phyloP scores from a whole-genome alignment of 2,797 vertebrate species.

The Phoxinus dragarum region DNA sequence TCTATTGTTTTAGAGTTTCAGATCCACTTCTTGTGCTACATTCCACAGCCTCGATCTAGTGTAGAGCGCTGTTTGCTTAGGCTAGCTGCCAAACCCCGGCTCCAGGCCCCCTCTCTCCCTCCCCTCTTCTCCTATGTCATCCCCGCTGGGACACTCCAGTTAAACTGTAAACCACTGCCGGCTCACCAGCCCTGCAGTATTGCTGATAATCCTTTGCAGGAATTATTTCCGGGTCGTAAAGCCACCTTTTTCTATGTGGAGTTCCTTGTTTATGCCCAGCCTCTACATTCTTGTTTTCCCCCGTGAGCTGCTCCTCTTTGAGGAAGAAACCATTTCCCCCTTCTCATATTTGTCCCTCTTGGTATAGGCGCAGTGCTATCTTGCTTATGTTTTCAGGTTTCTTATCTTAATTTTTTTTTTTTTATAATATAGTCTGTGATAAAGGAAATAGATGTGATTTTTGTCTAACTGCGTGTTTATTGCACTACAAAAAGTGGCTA shows the following conservation, averaged over 20 bases:
- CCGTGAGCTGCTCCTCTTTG: slow-evolving; percentile 2
- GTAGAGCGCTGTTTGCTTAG: slow-evolving; percentile 58
- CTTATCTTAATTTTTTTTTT: background rate
- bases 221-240: slow-evolving; percentile 82
- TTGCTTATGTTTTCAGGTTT: background rate
- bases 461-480: background rate
- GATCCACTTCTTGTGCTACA: slow-evolving; percentile 41
- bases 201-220: slow-evolving; percentile 74
- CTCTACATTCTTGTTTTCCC: slow-evolving; percentile 24
- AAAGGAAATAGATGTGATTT: background rate
- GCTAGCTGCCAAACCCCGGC: slow-evolving; percentile 53
- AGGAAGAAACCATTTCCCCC: slow-evolving; percentile 24
- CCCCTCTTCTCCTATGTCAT: slow-evolving; percentile 48
- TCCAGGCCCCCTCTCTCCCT: slow-evolving; percentile 36
- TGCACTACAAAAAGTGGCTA: background rate
- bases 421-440: background rate
- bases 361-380: background rate
- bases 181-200: slow-evolving; percentile 71
- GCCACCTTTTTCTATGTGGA: slow-evolving; percentile 56
- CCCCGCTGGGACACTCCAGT: slow-evolving; percentile 67
- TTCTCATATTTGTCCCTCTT: background rate
- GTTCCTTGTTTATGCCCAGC: slow-evolving; percentile 39
- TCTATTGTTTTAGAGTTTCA: slow-evolving; percentile 9
- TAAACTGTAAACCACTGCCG: slow-evolving; percentile 76
- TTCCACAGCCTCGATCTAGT: slow-evolving; percentile 54